A percentile compares a stretch with the other conserved stretches of the same genome.
Conservation (phyloP, 2,113 vertebrate species). For the Elephantulus edwardii region DNA sequence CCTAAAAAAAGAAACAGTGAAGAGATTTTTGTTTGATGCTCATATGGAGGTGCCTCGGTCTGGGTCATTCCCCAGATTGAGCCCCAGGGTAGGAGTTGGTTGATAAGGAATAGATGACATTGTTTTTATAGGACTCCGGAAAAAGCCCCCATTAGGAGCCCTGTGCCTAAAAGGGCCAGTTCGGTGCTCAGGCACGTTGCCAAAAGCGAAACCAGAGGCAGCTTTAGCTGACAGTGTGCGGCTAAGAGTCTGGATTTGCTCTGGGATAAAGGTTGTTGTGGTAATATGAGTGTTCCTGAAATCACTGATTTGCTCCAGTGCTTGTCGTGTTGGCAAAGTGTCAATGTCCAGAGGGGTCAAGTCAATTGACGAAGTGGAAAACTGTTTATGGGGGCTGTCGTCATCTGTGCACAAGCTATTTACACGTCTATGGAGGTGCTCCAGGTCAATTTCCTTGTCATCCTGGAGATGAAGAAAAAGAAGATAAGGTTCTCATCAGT, state of each 20-base stretch:
- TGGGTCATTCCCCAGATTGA: conserved; percentile 96
- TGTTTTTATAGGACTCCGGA: conserved; percentile 99
- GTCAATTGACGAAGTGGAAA: conserved; percentile 99
- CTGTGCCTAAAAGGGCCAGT: conserved; percentile 99
- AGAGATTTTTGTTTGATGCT: conserved; percentile 82
- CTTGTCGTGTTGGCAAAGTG: conserved; percentile 96
- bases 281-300: conserved; percentile 99
- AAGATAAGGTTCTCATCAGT: conserved; percentile 83
- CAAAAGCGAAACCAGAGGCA: conserved; percentile 96
- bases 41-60: conserved; percentile 99
- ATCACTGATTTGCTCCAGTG: conserved; percentile 99
- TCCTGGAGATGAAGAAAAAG: conserved; percentile 90
- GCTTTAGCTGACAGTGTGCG: conserved; percentile 98
- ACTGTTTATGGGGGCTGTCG: conserved; percentile 99
- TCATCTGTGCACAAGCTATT: conserved; percentile 99
- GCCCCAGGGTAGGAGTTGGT: conserved; percentile 96
- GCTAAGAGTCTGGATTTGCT: conserved; percentile 99
- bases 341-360: conserved; percentile 99
- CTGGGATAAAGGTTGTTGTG: conserved; percentile 99
- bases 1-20: conserved; percentile 83
- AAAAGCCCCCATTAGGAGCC: conserved; percentile 98
- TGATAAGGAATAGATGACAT: conserved; percentile 99
- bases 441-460: conserved; percentile 99
- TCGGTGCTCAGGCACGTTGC: conserved; percentile 95
- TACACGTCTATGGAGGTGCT: conserved; percentile 98